A percentile compares a stretch with the other conserved stretches of the same genome.
Conservation (phyloP, 2,113 vertebrate species). For the Atractosteus spatula region DNA sequence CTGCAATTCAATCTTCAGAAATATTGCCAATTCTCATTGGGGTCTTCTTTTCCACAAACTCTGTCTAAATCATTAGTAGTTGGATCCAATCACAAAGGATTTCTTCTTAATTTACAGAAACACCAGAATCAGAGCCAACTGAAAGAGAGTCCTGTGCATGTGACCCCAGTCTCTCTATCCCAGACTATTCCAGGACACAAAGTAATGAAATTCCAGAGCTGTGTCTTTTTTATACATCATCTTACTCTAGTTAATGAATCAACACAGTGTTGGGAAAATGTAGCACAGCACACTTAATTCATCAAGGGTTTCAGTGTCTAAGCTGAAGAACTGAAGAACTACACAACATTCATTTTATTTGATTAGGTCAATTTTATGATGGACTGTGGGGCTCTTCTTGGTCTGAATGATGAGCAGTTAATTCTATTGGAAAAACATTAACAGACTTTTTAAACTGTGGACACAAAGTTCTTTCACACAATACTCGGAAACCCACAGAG, state of each 20-base stretch:
- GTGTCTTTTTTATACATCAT: neutral
- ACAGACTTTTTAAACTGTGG: too few species aligned
- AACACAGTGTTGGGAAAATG: constrained; percentile 16
- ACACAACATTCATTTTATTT: neutral
- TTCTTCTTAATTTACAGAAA: neutral
- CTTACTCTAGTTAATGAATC: constrained; percentile 29
- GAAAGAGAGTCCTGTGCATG: neutral
- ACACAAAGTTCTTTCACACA: too few species aligned
- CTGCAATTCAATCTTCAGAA: neutral
- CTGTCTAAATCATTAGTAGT: neutral
- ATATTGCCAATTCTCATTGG: neutral
- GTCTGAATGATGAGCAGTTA: too few species aligned
- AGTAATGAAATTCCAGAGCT: constrained; percentile 37
- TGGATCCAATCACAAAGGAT: too few species aligned
- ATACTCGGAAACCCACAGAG: too few species aligned
- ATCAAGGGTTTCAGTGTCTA: neutral
- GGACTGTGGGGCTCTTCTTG: too few species aligned
- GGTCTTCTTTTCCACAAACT: neutral
- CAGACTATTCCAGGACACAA: constrained; percentile 28
- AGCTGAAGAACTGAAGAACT: neutral
- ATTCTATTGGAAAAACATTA: too few species aligned
- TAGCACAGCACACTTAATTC: neutral
- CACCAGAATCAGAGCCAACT: neutral
- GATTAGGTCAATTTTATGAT: neutral
- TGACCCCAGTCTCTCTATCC: neutral